A percentile compares a stretch with the other conserved stretches of the same genome.
These are phyloP conservation scores for Lynx canadensis DNA, from an alignment of 2,113 vertebrate species.

Conservation along the genomic window DNA sequence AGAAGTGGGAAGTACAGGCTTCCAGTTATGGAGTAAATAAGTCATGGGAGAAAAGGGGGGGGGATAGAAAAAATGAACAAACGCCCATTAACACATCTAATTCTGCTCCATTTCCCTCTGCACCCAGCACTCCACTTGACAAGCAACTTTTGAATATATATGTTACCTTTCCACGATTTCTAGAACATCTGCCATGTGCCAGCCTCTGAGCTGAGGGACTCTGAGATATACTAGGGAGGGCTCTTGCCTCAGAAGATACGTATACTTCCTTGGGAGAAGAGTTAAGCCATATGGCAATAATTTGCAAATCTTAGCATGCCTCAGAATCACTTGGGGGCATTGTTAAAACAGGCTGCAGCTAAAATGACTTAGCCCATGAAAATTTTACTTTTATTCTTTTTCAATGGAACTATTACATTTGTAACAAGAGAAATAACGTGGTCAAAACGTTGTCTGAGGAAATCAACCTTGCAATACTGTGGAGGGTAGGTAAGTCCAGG, in stretches of 20 bases:
- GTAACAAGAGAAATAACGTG: background rate
- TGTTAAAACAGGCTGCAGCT: background rate
- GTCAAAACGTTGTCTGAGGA: background rate
- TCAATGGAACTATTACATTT: background rate
- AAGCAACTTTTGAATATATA: background rate
- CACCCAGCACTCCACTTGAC: no score
- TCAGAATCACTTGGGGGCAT: background rate
- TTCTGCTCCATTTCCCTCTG: background rate
- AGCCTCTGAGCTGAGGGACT: background rate
- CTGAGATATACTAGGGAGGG: background rate
- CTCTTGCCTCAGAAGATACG: background rate
- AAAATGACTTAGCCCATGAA: background rate
- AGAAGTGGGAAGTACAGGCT: background rate
- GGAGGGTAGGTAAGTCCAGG: background rate
- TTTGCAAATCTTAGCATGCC: background rate
- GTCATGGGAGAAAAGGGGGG: background rate
- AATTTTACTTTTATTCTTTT: background rate
- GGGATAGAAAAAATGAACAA: background rate
- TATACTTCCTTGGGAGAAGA: background rate
- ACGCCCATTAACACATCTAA: fast-evolving
- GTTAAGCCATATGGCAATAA: background rate
- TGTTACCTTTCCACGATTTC: background rate
- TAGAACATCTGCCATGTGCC: background rate
- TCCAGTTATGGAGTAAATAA: background rate
- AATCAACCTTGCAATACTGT: background rate